These are phyloP conservation scores for Synergus umbraculus DNA, from an alignment of 2,888 invertebrate species.

Conservation along the genomic window DNA sequence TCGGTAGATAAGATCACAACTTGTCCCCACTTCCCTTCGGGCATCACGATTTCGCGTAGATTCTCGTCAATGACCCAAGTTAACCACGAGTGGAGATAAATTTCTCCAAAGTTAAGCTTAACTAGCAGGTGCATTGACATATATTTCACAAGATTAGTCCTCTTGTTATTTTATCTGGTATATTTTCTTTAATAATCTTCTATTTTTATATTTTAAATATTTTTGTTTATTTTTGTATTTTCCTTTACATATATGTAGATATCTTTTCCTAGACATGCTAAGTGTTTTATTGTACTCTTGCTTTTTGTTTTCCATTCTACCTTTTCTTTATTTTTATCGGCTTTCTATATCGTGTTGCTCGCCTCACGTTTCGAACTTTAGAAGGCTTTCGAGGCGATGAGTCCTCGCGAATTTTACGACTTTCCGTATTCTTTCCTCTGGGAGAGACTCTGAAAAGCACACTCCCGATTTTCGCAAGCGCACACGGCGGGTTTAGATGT, in stretches of 20 bases:
- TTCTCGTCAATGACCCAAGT: constrained; percentile 51
- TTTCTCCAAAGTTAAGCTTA: constrained; percentile 54
- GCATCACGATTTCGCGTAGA: constrained; percentile 48
- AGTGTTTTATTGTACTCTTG: neutral
- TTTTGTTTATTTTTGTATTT: too few species aligned
- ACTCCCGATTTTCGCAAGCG: constrained; percentile 42
- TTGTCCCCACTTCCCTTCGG: constrained; percentile 65
- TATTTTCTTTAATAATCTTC: too few species aligned
- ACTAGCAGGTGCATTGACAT: constrained; percentile 59
- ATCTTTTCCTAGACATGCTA: constrained; percentile 41
- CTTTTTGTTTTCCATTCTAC: neutral
- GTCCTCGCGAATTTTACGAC: constrained; percentile 57
- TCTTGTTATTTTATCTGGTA: neutral
- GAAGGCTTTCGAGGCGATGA: constrained; percentile 53
- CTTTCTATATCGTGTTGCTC: neutral
- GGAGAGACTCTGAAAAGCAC: constrained; percentile 38
- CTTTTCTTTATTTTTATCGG: neutral
- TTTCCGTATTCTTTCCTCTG: constrained; percentile 49
- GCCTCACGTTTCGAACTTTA: constrained; percentile 26
- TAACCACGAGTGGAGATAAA: constrained; percentile 51
- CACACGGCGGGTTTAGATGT: constrained; percentile 43
- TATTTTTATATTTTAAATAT: too few species aligned
- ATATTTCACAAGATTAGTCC: constrained; percentile 54
- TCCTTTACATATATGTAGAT: neutral
- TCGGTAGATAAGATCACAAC: constrained; percentile 70